phyloP scores from a whole-genome alignment of 2,797 vertebrate genomes.

The Caiman crocodilus region DNA sequence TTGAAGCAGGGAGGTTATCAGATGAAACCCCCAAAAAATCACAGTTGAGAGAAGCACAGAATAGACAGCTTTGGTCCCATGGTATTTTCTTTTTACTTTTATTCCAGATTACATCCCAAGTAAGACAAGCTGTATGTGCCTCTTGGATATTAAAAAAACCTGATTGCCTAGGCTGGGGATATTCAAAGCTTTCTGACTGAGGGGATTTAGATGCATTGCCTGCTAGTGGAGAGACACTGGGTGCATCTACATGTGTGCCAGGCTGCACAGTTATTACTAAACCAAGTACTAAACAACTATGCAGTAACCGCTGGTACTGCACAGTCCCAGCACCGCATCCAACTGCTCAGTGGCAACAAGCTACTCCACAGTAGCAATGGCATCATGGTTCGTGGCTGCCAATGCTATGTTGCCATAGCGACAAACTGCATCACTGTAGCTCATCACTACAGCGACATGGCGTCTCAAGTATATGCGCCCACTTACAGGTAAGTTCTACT shows the following conservation, averaged over 20 bases:
- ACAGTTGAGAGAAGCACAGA: background rate
- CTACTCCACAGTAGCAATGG: background rate
- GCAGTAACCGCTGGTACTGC: too few species aligned
- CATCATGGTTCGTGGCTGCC: too few species aligned
- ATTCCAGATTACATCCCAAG: background rate
- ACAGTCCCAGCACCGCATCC: background rate
- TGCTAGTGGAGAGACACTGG: background rate
- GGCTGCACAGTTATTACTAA: rapidly evolving
- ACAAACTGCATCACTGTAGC: too few species aligned
- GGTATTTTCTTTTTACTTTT: background rate
- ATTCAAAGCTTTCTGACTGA: background rate
- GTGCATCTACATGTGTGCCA: too few species aligned
- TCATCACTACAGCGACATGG: too few species aligned
- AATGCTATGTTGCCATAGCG: too few species aligned
- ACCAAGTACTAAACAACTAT: background rate
- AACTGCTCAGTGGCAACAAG: background rate
- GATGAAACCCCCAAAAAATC: background rate
- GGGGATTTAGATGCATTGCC: background rate
- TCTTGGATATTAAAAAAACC: background rate
- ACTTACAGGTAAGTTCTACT: too few species aligned
- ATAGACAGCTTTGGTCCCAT: background rate
- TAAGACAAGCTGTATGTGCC: rapidly evolving
- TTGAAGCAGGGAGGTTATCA: background rate
- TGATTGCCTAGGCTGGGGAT: background rate
- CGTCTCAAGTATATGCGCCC: too few species aligned